Base-by-base conservation (phyloP, 92 coral and sea anemone species). In the Phenganax stokvisi region DNA sequence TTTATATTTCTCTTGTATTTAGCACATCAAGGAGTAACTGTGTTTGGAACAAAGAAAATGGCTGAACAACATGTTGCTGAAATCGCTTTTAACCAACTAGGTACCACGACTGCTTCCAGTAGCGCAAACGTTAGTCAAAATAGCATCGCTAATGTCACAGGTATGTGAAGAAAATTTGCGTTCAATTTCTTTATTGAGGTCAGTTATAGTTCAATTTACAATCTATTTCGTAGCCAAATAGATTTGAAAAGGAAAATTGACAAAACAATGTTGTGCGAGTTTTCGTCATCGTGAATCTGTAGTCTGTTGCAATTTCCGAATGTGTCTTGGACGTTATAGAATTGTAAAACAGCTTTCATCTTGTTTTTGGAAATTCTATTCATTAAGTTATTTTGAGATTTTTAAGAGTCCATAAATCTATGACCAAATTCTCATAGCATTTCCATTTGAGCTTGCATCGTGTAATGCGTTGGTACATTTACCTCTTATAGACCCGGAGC, bases 31-130 rank as follows among this genome's bases (percentile, higher is more conserved):
- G 85, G 91, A 30, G 83, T 85, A 27, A 58, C 79, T 3, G 84
- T 92, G 7, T 93, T 85, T 74, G 76, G 87, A 29, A 89, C 90
- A 47, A 94, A 92, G 75, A 92, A 90, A 66, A 88, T 69, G 17
- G 89, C 98, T 3, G 98, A 94, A 66, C 93, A 90, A 85, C 89
- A 96, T 80, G 99, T 85, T 10, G 97, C 99, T 6, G 93, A 96
- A 79, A 84, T 91, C 9, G 97, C 86, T 5, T 79, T 96, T 8
- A 91, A 89, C 77, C 89, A 85, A 78, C 74, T 96, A 51, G 92
- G 91, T 82, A 90, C 85, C 56, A 89, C 88, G 13, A 88, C 96
- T 2, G 89, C 90, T 0, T 91, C 97, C 4, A 27, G 68, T 9
- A 87, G 85, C 12, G 84, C 87, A n/a, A 71, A 77, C 6, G 69